phyloP scores from a whole-genome alignment of 2,888 invertebrate genomes.

The Ethmia dodecea region DNA sequence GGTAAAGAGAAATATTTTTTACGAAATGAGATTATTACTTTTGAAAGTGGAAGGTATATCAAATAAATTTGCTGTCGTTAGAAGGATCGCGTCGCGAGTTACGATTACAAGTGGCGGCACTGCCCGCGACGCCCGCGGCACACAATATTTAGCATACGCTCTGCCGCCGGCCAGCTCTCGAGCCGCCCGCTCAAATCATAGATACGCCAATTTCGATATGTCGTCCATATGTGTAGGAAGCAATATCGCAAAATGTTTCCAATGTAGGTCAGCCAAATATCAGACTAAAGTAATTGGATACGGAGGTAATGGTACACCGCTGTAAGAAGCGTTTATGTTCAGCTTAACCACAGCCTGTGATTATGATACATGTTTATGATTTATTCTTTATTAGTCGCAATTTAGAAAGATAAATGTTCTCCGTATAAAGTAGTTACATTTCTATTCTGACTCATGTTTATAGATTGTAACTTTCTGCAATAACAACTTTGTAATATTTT shows the following conservation, averaged over 20 bases:
- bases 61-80: too few species aligned
- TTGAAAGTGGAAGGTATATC: too few species aligned
- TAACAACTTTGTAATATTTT: too few species aligned
- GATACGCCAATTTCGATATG: slow-evolving; percentile 50
- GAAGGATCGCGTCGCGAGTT: too few species aligned
- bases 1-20: too few species aligned
- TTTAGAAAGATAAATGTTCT: slow-evolving; percentile 52
- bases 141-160: slow-evolving; percentile 46
- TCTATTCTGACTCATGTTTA: slow-evolving; percentile 17
- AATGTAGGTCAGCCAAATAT: slow-evolving; percentile 59
- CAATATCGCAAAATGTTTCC: slow-evolving; percentile 52
- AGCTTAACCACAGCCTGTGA: slow-evolving; percentile 46
- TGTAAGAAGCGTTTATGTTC: slow-evolving; percentile 46
- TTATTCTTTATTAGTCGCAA: slow-evolving; percentile 59
- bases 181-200: slow-evolving; percentile 35
- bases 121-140: slow-evolving; percentile 33
- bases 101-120: slow-evolving; percentile 12
- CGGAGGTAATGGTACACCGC: slow-evolving; percentile 57
- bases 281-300: slow-evolving; percentile 50
- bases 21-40: too few species aligned
- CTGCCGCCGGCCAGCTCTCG: slow-evolving; percentile 18
- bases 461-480: slow-evolving; percentile 9
- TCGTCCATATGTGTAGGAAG: slow-evolving; percentile 50
- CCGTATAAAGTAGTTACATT: slow-evolving; percentile 19
- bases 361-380: slow-evolving; percentile 52